Percentiles rank a stretch among this genome's conserved stretches.
These are phyloP conservation scores for Adineta ricciae DNA, from an alignment of 2,888 invertebrate genomes.

Conservation along the genomic window DNA sequence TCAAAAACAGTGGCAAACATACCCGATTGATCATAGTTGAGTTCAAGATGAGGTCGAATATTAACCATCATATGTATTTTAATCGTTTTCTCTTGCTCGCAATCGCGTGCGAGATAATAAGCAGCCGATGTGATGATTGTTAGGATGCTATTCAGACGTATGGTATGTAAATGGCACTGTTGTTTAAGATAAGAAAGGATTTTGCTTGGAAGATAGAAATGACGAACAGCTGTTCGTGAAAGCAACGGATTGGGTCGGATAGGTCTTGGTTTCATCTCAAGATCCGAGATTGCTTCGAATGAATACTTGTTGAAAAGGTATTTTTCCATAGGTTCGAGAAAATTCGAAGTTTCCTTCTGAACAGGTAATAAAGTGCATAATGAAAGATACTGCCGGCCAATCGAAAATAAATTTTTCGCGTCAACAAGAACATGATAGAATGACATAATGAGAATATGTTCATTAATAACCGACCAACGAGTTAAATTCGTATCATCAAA, in stretches of 20 bases:
- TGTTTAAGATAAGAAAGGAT: not conserved
- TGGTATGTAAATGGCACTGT: not conserved
- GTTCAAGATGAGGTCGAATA: not conserved
- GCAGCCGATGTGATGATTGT: not conserved
- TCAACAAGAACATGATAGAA: not conserved
- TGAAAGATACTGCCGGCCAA: not conserved
- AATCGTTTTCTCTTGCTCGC: not conserved
- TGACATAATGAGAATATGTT: not conserved
- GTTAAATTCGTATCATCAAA: not conserved
- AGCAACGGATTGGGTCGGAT: not conserved
- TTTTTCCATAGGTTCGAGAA: conserved; percentile 13
- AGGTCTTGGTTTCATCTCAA: not conserved
- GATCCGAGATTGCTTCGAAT: not conserved
- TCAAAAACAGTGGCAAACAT: conserved; percentile 15
- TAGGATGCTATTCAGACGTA: not conserved
- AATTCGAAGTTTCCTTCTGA: not conserved
- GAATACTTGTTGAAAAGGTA: not conserved
- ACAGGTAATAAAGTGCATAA: not conserved
- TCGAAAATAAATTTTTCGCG: not conserved
- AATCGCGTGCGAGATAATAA: not conserved
- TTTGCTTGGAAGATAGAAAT: not conserved
- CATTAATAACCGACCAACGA: not conserved
- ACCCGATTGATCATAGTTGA: not conserved
- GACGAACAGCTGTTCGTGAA: not conserved
- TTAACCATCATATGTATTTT: conserved; percentile 22